These are phyloP conservation scores for Sycon ciliatum DNA, from an alignment of 37 sponge, comb jelly and placozoan species.

Conservation along the genomic window DNA sequence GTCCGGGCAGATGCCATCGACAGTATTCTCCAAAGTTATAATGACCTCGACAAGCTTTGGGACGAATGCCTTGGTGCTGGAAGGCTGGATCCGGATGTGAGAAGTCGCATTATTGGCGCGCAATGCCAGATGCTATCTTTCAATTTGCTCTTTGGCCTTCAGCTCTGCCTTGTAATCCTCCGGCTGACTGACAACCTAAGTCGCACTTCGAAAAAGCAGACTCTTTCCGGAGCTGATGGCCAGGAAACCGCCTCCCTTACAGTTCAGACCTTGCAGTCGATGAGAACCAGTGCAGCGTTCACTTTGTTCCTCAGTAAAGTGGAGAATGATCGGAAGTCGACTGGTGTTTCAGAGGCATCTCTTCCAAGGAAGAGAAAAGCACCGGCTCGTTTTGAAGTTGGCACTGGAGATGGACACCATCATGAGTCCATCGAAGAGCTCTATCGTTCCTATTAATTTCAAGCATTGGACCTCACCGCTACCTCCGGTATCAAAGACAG, in stretches of 20 bases:
- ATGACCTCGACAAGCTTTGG: conserved; percentile 23
- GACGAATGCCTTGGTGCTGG: conserved; percentile 53
- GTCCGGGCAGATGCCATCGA: conserved; percentile 37
- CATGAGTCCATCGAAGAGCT: background rate
- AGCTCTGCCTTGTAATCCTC: conserved; percentile 45
- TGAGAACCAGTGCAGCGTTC: conserved; percentile 43
- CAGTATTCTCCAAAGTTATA: conserved; percentile 36
- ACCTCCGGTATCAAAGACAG: background rate
- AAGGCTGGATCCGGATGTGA: conserved; percentile 53
- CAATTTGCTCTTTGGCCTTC: conserved; percentile 46
- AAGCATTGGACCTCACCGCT: background rate
- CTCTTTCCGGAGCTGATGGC: conserved; percentile 47
- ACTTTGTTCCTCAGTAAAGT: background rate
- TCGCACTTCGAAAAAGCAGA: conserved; percentile 37
- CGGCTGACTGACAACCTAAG: conserved; percentile 61
- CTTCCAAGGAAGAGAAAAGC: conserved; percentile 34
- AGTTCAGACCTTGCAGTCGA: conserved; percentile 31
- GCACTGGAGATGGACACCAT: conserved; percentile 9
- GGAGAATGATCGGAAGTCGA: background rate
- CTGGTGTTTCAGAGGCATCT: conserved; percentile 11
- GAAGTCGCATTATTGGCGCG: conserved; percentile 52
- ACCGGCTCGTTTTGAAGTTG: conserved; percentile 14
- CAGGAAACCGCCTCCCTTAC: conserved; percentile 47
- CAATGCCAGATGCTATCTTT: conserved; percentile 34
- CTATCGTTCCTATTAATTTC: conserved; percentile 15